Evolutionary conservation across 2,888 invertebrate genomes (phyloP).

Genomic region (Microctonus hyperodae): DNA sequence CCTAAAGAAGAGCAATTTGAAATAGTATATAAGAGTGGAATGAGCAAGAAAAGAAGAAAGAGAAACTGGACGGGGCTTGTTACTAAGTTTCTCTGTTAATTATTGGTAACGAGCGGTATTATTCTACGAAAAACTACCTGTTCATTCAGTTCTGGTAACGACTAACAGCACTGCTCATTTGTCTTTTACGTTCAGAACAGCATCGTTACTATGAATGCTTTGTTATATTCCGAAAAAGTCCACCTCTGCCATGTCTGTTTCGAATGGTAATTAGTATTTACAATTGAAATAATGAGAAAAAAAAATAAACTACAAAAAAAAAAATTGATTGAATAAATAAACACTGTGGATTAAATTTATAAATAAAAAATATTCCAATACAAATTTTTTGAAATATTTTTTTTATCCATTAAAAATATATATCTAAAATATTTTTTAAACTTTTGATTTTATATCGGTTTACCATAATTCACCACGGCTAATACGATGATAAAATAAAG

Average conservation of each 20-base stretch:
- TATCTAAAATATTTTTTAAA: too few relatives aligned
- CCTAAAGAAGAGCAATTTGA: slow-evolving; percentile 29
- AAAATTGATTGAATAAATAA: too few relatives aligned
- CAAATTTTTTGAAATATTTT: too few relatives aligned
- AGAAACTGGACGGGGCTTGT: slow-evolving; percentile 16
- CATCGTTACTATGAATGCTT: slow-evolving; percentile 24
- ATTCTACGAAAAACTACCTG: slow-evolving; percentile 47
- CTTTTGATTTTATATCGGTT: slow-evolving; percentile 16
- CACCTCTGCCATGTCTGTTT: slow-evolving; percentile 45
- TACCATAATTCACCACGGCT: slow-evolving; percentile 17
- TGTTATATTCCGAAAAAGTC: slow-evolving; percentile 30
- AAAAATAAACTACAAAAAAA: too few relatives aligned
- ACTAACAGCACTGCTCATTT: neutral
- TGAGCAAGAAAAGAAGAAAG: neutral
- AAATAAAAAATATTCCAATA: too few relatives aligned
- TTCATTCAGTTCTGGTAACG: neutral
- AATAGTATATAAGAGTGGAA: neutral
- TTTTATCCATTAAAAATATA: too few relatives aligned
- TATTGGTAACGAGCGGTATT: slow-evolving; percentile 58
- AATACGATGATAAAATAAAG: slow-evolving; percentile 9
- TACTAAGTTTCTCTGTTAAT: slow-evolving; percentile 53
- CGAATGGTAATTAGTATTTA: slow-evolving; percentile 37
- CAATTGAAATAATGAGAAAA: neutral
- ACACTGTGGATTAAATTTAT: too few relatives aligned
- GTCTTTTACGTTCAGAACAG: slow-evolving; percentile 17